These are phyloP conservation scores for Notolabrus celidotus DNA, from an alignment of 2,797 vertebrate species.

Conservation along the genomic window DNA sequence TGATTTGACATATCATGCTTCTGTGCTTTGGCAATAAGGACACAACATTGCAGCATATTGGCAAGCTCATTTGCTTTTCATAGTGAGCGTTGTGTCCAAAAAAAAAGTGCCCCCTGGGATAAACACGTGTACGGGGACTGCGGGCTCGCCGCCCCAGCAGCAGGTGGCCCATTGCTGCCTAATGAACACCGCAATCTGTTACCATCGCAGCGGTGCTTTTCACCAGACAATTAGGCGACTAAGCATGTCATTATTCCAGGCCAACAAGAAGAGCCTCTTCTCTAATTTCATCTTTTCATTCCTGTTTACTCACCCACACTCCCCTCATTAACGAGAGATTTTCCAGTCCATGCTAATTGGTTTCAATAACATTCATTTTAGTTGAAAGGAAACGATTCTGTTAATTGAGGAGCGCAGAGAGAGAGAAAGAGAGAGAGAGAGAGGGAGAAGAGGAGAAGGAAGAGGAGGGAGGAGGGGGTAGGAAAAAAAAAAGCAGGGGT, in stretches of 20 bases:
- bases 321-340: slow-evolving; percentile 99
- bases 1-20: slow-evolving; percentile 95
- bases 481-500: slow-evolving; percentile 57
- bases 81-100: slow-evolving; percentile 94
- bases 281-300: slow-evolving; percentile 99
- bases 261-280: slow-evolving; percentile 99
- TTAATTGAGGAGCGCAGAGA: slow-evolving; percentile 97
- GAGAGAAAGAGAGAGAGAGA: slow-evolving; percentile 34
- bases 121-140: slow-evolving; percentile 93
- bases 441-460: slow-evolving; percentile 2
- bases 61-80: slow-evolving; percentile 98
- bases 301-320: slow-evolving; percentile 99
- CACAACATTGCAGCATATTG: slow-evolving; percentile 99
- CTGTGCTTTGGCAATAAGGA: slow-evolving; percentile 97
- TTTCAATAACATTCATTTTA: slow-evolving; percentile 99
- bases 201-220: slow-evolving; percentile 94
- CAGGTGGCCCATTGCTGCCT: slow-evolving; percentile 99
- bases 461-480: not conserved
- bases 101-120: slow-evolving; percentile 91
- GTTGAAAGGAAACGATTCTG: slow-evolving; percentile 99
- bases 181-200: slow-evolving; percentile 99
- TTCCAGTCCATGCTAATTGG: slow-evolving; percentile 99
- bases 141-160: slow-evolving; percentile 94
- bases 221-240: slow-evolving; percentile 99
- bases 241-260: slow-evolving; percentile 99